Base-by-base conservation (phyloP, 2,888 invertebrate species). In the Villa cingulata region DNA sequence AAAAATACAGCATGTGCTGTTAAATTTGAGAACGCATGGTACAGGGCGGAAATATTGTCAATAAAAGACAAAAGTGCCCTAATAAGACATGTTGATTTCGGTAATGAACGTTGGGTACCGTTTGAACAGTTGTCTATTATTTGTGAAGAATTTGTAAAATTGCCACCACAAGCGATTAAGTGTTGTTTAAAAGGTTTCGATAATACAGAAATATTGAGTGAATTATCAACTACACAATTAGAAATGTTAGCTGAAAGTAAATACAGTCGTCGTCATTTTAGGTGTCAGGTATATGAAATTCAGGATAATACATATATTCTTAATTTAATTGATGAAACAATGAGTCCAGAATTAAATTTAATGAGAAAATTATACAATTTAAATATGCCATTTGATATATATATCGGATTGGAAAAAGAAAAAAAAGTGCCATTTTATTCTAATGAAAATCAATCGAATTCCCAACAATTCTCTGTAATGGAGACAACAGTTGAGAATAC, bases 31-130 rank as follows among this genome's bases (percentile, higher is more conserved):
- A 75, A 76, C 29, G 82, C 84, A 60, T 97, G 95, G 94, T 96
- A 96, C 65, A 74, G 97, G 54, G 94, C 89, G 0, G 76, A 79
- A 61, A 77, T 95, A 10, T 72, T 80, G 52, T 76, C 77, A 37
- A 68, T 80, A 5, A 73, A 74, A 7, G 72, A 71, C 2, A 68
- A 69, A 34, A 76, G 76, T 51, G 75, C 81, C 1, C 70, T 77
- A 47, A 84, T 97, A 2, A 73, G 81, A 3, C 97, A 91, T 70
- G 83, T 97, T 16, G 97, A 98, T 71, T 98, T 87, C 70, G 97
- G 97, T 7, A 96, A 96, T 68, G 83, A 87, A 59, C 92, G 91
- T 62, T 75, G 75, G n/a, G 78, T 90, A 2, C 65, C 74, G 9
- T 63, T 72, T 1, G 69, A 72, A 14, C 68, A 77, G 36, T 65